Evolutionary conservation across 2,888 invertebrate genomes (phyloP), one percentile per base, ranked within the genome.

Genomic region (Cremastinae sp.): DNA sequence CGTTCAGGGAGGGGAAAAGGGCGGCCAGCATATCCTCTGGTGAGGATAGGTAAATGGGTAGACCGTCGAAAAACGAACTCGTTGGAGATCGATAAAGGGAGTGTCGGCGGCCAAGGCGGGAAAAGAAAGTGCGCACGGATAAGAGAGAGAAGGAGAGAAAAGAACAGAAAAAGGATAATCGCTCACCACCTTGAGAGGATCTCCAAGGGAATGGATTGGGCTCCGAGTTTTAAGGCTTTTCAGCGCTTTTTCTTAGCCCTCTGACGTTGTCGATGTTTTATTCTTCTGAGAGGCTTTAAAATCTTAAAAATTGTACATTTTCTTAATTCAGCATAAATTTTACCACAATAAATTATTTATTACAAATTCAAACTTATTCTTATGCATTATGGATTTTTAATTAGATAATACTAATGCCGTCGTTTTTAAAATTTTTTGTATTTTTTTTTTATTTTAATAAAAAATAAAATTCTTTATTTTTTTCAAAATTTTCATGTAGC

Each of bases 81-180:
- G 71, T 56, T 76, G 80, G 80, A 81, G 84, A 87, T 87, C 88
- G 87, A 88, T 88, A 88, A 87, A 88, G 87, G 88, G 88, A 88
- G 88, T 87, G 88, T 88, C 88, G 85, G 85, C 83, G 81, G 68
- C 28, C 28, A 28, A 28, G 28, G 5, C 28, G 81, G 83, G 82
- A 84, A 55, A 47, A 56, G 64, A 55, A 45, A 39, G 45, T 68
- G 62, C 43, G 62, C 35, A 49, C 16, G 43, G 47, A 28, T 14
- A 22, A 69, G 58, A 59, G 51, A 43, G 53, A 47, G 55, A 79
- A 78, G 80, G 78, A 69, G 83, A 84, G 70, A 53, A 18, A 37
- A 49, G 51, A 20, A 41, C 47, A 74, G 56, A 35, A n/a, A 37
- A 49, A 37, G 66, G 64, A 70, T 71, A 75, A 75, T 75, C 75